Evolutionary conservation across 2,888 invertebrate genomes (phyloP).

Genomic region (Pogonocherus hispidulus): DNA sequence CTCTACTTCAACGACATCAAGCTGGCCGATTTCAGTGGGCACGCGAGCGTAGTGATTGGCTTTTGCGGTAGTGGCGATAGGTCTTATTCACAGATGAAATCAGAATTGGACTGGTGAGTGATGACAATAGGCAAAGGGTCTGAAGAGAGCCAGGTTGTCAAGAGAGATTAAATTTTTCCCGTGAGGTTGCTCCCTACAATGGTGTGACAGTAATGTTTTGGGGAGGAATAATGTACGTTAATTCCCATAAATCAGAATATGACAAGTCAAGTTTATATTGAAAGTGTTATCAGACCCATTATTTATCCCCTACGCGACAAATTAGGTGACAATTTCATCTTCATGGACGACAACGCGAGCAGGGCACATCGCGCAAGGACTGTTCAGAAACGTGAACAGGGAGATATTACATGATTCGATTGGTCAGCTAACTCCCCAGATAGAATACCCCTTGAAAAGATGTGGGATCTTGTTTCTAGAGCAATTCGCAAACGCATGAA

Average conservation of each 20-base stretch:
- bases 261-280: neutral
- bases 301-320: slow-evolving; percentile 21
- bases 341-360: slow-evolving; percentile 38
- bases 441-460: slow-evolving; percentile 50
- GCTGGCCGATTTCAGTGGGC: neutral
- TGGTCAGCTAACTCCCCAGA: slow-evolving; percentile 55
- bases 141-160: slow-evolving; percentile 37
- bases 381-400: slow-evolving; percentile 31
- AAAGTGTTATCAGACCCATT: slow-evolving; percentile 3
- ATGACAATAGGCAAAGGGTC: slow-evolving; percentile 34
- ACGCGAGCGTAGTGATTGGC: slow-evolving; percentile 9
- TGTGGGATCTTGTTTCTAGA: slow-evolving; percentile 48
- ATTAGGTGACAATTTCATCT: slow-evolving; percentile 32
- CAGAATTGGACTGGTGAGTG: slow-evolving; percentile 36
- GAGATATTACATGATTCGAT: slow-evolving; percentile 33
- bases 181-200: slow-evolving; percentile 26
- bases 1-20: slow-evolving; percentile 9
- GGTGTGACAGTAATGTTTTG: slow-evolving; percentile 2
- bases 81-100: slow-evolving; percentile 23
- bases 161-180: slow-evolving; percentile 34
- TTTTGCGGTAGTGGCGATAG: slow-evolving; percentile 11
- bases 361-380: slow-evolving; percentile 34
- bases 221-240: slow-evolving; percentile 10
- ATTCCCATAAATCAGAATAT: slow-evolving; percentile 13
- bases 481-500: slow-evolving; percentile 35